These are phyloP conservation scores for Agriopis marginaria DNA, from an alignment of 2,888 invertebrate species.

Conservation along the genomic window DNA sequence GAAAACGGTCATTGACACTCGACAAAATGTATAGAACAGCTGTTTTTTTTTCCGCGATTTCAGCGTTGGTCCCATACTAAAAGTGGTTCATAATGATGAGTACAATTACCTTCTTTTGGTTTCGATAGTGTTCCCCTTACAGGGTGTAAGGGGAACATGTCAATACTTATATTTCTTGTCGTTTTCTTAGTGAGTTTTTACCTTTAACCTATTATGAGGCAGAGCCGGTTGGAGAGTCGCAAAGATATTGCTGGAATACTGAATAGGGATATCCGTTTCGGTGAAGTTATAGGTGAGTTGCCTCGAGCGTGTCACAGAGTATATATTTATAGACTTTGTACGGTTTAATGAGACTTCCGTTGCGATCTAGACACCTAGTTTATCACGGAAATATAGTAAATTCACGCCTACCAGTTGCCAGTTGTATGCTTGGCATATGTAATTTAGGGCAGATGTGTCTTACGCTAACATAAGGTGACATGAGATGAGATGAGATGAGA, in stretches of 20 bases:
- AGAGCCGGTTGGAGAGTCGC: background rate
- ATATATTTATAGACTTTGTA: background rate
- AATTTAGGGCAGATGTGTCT: too few relatives aligned
- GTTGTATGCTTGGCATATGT: background rate
- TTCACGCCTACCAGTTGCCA: background rate
- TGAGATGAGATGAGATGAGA: too few relatives aligned
- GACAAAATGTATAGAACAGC: too few relatives aligned
- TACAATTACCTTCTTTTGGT: too few relatives aligned
- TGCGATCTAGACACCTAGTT: background rate
- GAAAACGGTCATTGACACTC: too few relatives aligned
- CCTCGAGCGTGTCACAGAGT: background rate
- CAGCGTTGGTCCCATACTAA: too few relatives aligned
- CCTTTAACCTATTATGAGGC: conserved; percentile 1
- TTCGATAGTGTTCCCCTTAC: too few relatives aligned
- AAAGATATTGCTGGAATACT: conserved; percentile 11
- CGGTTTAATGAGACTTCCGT: conserved; percentile 1
- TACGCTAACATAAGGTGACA: too few relatives aligned
- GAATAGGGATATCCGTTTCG: conserved; percentile 11
- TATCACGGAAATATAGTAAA: background rate
- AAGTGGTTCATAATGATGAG: too few relatives aligned
- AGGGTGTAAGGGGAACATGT: too few relatives aligned
- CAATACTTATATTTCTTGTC: background rate
- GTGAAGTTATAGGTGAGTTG: background rate
- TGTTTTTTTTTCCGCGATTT: too few relatives aligned
- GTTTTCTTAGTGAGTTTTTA: background rate